Percentiles rank a stretch among this genome's conserved stretches.
phyloP scores from a whole-genome alignment of 2,113 vertebrate genomes.

The Eira barbara region DNA sequence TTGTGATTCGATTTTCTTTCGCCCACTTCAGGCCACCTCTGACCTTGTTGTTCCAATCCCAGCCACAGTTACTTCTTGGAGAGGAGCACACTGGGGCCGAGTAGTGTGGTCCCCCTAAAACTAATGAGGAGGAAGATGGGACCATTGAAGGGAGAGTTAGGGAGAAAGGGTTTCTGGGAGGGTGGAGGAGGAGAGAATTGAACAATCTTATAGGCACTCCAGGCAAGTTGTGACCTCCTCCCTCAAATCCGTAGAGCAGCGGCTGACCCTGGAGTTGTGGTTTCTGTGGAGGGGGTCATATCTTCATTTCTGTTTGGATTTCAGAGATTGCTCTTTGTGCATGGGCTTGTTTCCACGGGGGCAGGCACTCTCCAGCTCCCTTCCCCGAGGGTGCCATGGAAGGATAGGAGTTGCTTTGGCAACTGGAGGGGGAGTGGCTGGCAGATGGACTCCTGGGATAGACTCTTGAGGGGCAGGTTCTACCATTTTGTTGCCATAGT shows the following conservation, averaged over 20 bases:
- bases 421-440: slow-evolving; percentile 49
- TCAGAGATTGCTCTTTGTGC: slow-evolving; percentile 53
- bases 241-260: neutral
- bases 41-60: neutral
- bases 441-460: slow-evolving; percentile 55
- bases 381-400: neutral
- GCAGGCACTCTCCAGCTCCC: neutral
- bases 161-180: slow-evolving; percentile 21
- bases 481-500: slow-evolving; percentile 51
- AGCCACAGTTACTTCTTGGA: slow-evolving; percentile 29
- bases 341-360: neutral
- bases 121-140: neutral
- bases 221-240: slow-evolving; percentile 45
- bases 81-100: neutral
- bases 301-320: neutral
- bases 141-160: neutral
- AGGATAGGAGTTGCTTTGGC: slow-evolving; percentile 55
- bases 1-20: slow-evolving; percentile 54
- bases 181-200: slow-evolving; percentile 17
- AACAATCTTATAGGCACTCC: neutral
- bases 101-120: neutral
- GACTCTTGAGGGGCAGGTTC: slow-evolving; percentile 45
- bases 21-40: neutral
- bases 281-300: neutral
- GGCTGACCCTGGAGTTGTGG: neutral